phyloP scores from a whole-genome alignment of 2,797 vertebrate genomes.

The Coreius guichenoti region DNA sequence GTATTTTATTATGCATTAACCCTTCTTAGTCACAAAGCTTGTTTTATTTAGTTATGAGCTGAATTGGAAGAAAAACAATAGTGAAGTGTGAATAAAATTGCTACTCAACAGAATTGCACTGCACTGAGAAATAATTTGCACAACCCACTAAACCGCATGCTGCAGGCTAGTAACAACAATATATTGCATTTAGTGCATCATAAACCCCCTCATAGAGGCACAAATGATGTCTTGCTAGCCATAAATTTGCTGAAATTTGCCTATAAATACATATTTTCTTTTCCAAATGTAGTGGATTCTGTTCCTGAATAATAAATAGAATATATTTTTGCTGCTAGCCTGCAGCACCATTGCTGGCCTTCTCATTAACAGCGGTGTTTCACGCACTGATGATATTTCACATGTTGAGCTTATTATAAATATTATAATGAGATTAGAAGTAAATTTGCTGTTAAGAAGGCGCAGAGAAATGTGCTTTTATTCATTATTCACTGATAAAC shows the following conservation, averaged over 20 bases:
- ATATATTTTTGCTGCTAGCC: slow-evolving; percentile 17
- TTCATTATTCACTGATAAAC: slow-evolving; percentile 11
- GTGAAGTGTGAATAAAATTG: slow-evolving; percentile 3
- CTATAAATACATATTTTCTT: slow-evolving; percentile 23
- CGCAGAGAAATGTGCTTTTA: not conserved
- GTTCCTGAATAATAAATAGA: slow-evolving; percentile 19
- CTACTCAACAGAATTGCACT: not conserved
- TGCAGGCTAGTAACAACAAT: not conserved
- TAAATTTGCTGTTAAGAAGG: slow-evolving; percentile 4
- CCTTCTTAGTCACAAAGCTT: not conserved
- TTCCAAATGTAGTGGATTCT: slow-evolving; percentile 7
- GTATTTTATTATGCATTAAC: not conserved
- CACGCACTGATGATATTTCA: slow-evolving; percentile 24
- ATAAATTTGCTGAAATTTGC: not conserved
- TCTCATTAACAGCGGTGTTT: slow-evolving; percentile 6
- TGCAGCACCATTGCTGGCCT: slow-evolving; percentile 27
- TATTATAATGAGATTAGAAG: slow-evolving; percentile 37
- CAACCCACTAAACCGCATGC: not conserved
- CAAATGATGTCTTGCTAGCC: not conserved
- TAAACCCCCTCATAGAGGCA: not conserved
- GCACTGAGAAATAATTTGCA: not conserved
- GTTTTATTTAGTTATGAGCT: not conserved
- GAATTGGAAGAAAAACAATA: not conserved
- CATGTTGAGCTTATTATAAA: slow-evolving; percentile 27
- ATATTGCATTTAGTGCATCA: not conserved